These are phyloP conservation scores for Limnothrissa miodon DNA, from an alignment of 2,113 vertebrate genomes.

Conservation along the genomic window DNA sequence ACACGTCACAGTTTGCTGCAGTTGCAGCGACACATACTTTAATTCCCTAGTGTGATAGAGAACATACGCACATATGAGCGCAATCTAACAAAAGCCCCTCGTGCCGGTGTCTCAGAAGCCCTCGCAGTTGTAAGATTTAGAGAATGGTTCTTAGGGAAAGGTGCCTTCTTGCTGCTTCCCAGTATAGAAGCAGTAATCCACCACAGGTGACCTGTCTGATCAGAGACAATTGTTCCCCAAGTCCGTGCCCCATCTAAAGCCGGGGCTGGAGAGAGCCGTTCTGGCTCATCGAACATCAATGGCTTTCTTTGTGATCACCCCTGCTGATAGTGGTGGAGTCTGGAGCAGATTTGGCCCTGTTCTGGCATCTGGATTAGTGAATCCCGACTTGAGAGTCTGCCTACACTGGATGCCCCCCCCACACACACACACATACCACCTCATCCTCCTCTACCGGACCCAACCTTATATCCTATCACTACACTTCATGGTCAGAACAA, in stretches of 20 bases:
- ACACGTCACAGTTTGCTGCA: not conserved
- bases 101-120: not conserved
- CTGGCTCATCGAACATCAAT: conserved; percentile 54
- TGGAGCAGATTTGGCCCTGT: not conserved
- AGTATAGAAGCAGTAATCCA: conserved; percentile 1
- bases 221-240: conserved; percentile 48
- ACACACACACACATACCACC: too few relatives aligned
- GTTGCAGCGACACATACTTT: not conserved
- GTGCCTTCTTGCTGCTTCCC: not conserved
- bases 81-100: not conserved
- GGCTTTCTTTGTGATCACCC: conserved; percentile 39
- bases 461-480: conserved; percentile 1
- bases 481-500: conserved; percentile 35
- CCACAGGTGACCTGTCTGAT: conserved; percentile 42
- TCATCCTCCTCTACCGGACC: not conserved
- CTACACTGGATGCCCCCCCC: conserved; percentile 1
- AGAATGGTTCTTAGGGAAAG: not conserved
- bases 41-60: not conserved
- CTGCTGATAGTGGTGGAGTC: not conserved
- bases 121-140: not conserved
- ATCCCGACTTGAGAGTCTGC: not conserved
- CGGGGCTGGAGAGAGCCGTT: conserved; percentile 46
- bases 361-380: not conserved
- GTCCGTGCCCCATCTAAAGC: conserved; percentile 43
- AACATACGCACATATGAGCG: not conserved